Evolutionary conservation across 2,797 vertebrate species (phyloP), one percentile per base, ranked within the genome.

Genomic region (Acridotheres tristis): DNA sequence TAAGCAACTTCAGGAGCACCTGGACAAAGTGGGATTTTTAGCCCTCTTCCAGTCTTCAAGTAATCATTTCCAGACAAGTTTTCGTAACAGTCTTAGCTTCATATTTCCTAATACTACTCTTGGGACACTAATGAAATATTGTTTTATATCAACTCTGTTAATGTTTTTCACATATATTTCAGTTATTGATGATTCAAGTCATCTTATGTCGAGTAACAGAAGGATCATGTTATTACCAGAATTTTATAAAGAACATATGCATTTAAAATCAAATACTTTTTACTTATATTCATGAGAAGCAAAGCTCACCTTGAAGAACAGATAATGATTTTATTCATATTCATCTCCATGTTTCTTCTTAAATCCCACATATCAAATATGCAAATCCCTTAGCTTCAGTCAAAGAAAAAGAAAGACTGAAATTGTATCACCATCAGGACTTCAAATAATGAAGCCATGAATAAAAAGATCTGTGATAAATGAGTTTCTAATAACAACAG

Each of bases 1-100:
- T 96, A 96, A 92, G 95, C 79, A 96, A 95, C 89, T 92, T 92
- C 38, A 79, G 89, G 87, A 94, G 71, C 76, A 95, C 95, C 94
- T 95, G 91, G 91, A 91, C 73, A 5, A 95, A 91, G 79, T 91
- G 79, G 73, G 69, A 81, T 83, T 97, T 92, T 94, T 85, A 83
- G 87, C 85, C 58, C 68, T 91, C 82, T 93, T 94, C 79, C 82
- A 78, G 2, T 88, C 85, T 75, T 81, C 87, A 84, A 88, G 54
- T 94, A 93, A 91, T 92, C 66, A 73, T 92, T 96, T 95, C 93
- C 92, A 96, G 89, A 95, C 51, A 93, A 91, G 58, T 91, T 90
- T 92, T 92, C 38, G 4, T 55, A 94, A 68, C 23, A 76, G 58
- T 78, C 62, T 92, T 90, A 88, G 94, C 40, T 95, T 96, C 89